Percentiles rank a stretch among this genome's conserved stretches.
These are phyloP conservation scores for Rana temporaria DNA, from an alignment of 2,113 vertebrate species.

Conservation along the genomic window DNA sequence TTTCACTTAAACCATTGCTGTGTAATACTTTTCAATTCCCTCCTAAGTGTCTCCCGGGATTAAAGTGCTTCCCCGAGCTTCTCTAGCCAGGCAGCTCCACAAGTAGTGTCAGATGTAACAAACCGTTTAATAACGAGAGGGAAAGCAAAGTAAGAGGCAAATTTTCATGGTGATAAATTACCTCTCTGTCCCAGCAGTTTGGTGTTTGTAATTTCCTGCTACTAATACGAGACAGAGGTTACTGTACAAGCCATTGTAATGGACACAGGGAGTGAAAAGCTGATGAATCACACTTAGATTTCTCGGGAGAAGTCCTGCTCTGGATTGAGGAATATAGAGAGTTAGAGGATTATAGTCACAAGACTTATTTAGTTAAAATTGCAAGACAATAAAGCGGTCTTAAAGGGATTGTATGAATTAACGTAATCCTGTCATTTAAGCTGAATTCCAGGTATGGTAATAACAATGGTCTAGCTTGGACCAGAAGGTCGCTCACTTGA, in stretches of 20 bases:
- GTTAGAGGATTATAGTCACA: too few relatives aligned
- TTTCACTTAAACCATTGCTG: slow-evolving; percentile 3
- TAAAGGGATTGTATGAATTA: too few relatives aligned
- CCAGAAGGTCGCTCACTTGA: too few relatives aligned
- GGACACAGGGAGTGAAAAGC: background rate
- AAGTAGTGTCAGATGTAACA: slow-evolving; percentile 49
- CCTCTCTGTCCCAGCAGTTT: slow-evolving; percentile 12
- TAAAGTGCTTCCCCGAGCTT: background rate
- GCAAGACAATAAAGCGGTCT: too few relatives aligned
- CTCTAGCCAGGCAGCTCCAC: slow-evolving; percentile 23
- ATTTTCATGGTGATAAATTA: slow-evolving; percentile 48
- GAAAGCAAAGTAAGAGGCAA: slow-evolving; percentile 31
- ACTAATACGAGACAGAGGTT: slow-evolving; percentile 5
- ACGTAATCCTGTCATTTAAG: too few relatives aligned
- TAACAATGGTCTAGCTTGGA: too few relatives aligned
- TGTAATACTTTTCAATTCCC: slow-evolving; percentile 39
- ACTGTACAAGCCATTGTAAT: background rate
- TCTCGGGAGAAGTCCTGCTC: background rate
- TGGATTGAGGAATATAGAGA: too few relatives aligned
- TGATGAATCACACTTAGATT: slow-evolving; percentile 8
- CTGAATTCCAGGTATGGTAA: too few relatives aligned
- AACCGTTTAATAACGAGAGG: slow-evolving; percentile 40
- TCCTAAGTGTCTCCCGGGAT: slow-evolving; percentile 20
- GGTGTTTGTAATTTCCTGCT: slow-evolving; percentile 35
- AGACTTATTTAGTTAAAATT: too few relatives aligned